A percentile compares a stretch with the other conserved stretches of the same genome.
Conservation (phyloP, 2,113 vertebrate genomes). For the Pleuronectes platessa region DNA sequence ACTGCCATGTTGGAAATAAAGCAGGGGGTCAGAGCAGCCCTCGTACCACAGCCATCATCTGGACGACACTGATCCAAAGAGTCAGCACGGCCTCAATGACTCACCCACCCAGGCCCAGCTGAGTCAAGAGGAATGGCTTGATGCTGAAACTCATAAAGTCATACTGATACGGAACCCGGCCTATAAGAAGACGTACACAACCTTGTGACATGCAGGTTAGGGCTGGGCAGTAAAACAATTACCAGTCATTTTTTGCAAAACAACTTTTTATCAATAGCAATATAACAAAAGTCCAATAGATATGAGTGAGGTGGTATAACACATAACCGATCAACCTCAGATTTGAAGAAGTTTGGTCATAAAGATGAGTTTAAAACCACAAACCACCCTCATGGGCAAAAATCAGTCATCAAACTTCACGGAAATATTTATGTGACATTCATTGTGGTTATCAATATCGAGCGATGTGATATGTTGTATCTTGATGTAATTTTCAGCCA, state of each 20-base stretch:
- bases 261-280: neutral
- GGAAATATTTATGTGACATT: no score
- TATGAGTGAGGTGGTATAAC: neutral
- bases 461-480: no score
- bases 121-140: constrained; percentile 58
- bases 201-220: neutral
- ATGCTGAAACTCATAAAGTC: constrained; percentile 41
- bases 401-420: no score
- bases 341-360: no score
- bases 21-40: constrained; percentile 1
- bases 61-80: constrained; percentile 34
- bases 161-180: constrained; percentile 3
- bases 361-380: no score
- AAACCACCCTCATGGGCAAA: no score
- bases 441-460: no score
- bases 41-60: constrained; percentile 36
- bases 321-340: no score
- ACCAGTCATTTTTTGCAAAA: neutral
- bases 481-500: no score
- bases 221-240: neutral
- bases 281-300: neutral
- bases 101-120: constrained; percentile 60
- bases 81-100: constrained; percentile 55
- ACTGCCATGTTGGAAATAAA: neutral
- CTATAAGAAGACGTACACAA: neutral